These are phyloP conservation scores for Acanthoscelides obtectus DNA, from an alignment of 2,888 invertebrate genomes.

Conservation along the genomic window DNA sequence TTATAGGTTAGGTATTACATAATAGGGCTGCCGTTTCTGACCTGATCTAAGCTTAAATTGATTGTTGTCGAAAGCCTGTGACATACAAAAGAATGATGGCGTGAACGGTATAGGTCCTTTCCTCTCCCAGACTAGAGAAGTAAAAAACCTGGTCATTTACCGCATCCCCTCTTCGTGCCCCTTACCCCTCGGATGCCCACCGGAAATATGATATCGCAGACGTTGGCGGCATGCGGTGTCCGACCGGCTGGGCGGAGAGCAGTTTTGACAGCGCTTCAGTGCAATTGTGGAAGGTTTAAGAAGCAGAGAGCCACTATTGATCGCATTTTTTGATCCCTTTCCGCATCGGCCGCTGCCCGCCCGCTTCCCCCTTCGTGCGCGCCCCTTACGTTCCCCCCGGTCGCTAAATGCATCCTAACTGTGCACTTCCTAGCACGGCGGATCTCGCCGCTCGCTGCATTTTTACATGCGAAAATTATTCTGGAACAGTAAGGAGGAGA, in stretches of 20 bases:
- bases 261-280: slow-evolving; percentile 49
- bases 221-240: slow-evolving; percentile 7
- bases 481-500: slow-evolving; percentile 20
- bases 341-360: slow-evolving; percentile 34
- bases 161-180: neutral
- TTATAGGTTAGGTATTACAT: no score
- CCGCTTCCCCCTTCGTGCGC: slow-evolving; percentile 24
- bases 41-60: no score
- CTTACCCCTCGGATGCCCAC: neutral
- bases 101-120: no score
- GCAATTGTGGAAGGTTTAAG: slow-evolving; percentile 50
- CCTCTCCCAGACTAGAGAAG: no score
- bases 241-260: slow-evolving; percentile 28
- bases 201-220: neutral
- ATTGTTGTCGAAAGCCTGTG: no score
- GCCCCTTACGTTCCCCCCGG: slow-evolving; percentile 25
- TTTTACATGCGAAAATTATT: slow-evolving; percentile 34
- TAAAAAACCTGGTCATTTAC: neutral
- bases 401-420: slow-evolving; percentile 38
- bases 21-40: no score
- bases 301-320: slow-evolving; percentile 48
- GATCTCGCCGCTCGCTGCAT: slow-evolving; percentile 23
- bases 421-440: slow-evolving; percentile 30
- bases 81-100: no score
- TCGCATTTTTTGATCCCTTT: slow-evolving; percentile 51